A percentile compares a stretch with the other conserved stretches of the same genome.
Evolutionary conservation across 2,113 vertebrate species (phyloP).

Genomic region (Patagioenas fasciata): DNA sequence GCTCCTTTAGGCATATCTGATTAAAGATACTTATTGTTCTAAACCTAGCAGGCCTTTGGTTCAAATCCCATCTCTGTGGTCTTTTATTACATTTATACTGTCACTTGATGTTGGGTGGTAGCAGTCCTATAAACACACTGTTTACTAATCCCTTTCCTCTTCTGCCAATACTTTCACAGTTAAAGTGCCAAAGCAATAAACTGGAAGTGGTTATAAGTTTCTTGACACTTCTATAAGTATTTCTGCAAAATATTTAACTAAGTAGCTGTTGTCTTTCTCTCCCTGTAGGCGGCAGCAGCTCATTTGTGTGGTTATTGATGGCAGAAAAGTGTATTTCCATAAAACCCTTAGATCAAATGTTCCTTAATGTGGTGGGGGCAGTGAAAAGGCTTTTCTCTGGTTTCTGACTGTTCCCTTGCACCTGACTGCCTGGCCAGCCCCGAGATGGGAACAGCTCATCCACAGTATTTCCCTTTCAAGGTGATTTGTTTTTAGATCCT

Average conservation of each 20-base stretch:
- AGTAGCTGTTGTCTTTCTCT: constrained; percentile 25
- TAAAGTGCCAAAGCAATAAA: constrained; percentile 58
- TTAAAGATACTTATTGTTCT: constrained; percentile 70
- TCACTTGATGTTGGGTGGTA: constrained; percentile 68
- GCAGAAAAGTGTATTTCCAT: not conserved
- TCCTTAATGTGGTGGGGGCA: not conserved
- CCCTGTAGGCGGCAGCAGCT: not conserved
- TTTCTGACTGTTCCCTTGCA: not conserved
- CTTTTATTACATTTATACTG: constrained; percentile 67
- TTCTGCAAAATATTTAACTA: constrained; percentile 33
- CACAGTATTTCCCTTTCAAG: not conserved
- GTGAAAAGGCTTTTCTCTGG: not conserved
- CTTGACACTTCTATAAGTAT: constrained; percentile 25
- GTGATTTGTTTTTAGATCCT: not conserved
- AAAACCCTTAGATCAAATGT: not conserved
- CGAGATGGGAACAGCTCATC: not conserved
- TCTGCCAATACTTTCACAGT: not conserved
- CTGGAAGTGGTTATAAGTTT: not conserved
- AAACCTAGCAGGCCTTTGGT: constrained; percentile 65
- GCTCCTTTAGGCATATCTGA: constrained; percentile 40
- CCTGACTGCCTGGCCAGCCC: not conserved
- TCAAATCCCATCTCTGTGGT: constrained; percentile 64
- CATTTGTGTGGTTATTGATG: not conserved
- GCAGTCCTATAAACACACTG: constrained; percentile 60
- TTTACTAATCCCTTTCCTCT: constrained; percentile 44